These are phyloP conservation scores for Synergus laeviventris DNA, from an alignment of 2,888 invertebrate species.

Conservation along the genomic window DNA sequence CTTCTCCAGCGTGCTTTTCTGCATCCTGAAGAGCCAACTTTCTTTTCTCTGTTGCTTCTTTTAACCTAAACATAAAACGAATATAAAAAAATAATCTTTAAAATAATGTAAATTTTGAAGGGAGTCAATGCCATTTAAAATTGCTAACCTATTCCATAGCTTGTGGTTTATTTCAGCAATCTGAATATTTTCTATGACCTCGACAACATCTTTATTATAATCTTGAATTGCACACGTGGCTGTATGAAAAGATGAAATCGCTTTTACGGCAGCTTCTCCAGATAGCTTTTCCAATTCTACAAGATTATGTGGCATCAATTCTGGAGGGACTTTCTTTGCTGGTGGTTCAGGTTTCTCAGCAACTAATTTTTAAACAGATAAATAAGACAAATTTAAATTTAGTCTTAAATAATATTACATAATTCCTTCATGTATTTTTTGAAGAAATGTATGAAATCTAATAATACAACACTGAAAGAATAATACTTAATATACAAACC, in stretches of 20 bases:
- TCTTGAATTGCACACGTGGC: slow-evolving; percentile 80
- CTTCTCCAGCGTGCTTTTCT: slow-evolving; percentile 80
- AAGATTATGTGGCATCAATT: slow-evolving; percentile 73
- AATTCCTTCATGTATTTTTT: background rate
- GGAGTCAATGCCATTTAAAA: background rate
- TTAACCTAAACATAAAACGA: slow-evolving; percentile 73
- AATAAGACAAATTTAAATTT: slow-evolving; percentile 10
- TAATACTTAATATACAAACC: slow-evolving; percentile 64
- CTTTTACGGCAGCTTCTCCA: slow-evolving; percentile 79
- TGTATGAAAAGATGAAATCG: slow-evolving; percentile 82
- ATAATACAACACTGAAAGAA: background rate
- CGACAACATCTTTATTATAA: slow-evolving; percentile 75
- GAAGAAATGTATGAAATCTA: slow-evolving; percentile 12
- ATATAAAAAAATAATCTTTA: background rate
- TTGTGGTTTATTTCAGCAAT: slow-evolving; percentile 54
- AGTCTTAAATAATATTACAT: too few species aligned
- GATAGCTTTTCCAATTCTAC: slow-evolving; percentile 79
- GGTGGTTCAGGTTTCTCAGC: slow-evolving; percentile 64
- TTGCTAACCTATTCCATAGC: slow-evolving; percentile 68
- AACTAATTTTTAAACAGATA: slow-evolving; percentile 55
- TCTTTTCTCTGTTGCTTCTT: slow-evolving; percentile 79
- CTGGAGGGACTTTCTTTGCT: slow-evolving; percentile 56
- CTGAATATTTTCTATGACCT: slow-evolving; percentile 63
- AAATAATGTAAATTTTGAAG: background rate
- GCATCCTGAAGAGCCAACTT: slow-evolving; percentile 79